Base-by-base conservation (phyloP, 2,888 invertebrate species). In the Acrocyrtus sp. region DNA sequence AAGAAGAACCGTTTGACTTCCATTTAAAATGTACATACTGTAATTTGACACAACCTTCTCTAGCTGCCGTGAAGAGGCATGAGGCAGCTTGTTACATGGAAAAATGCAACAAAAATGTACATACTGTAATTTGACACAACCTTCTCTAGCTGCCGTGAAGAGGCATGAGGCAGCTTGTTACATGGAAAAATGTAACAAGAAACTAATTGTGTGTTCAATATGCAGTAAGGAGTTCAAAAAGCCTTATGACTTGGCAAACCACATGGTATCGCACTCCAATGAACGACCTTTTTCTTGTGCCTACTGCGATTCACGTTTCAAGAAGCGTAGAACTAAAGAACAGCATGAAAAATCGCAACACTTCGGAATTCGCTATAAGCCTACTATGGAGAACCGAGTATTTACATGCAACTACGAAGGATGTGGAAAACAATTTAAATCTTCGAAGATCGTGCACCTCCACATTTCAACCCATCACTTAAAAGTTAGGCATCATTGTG, bases 21-120 rank as follows among this genome's bases (percentile, higher is more conserved):
- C n/a, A 61, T 34, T 26, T 60, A 19, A 29, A 50, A 12, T 62
- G 62, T 26, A 15, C 51, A 17, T 51, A 62, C 15, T 62, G 62
- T n/a, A n/a, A n/a, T n/a, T n/a, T n/a, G n/a, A n/a, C n/a, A n/a
- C n/a, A n/a, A n/a, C n/a, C n/a, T n/a, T n/a, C n/a, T n/a, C n/a
- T n/a, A n/a, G n/a, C n/a, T n/a, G n/a, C 26, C 2, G 41, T 62
- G 4, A 50, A 34, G 5, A 3, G 22, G 10, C 62, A 62, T 19
- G 62, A 62, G 26, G 2, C 4, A 17, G 15, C 1, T 10, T 62
- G 62, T 34, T 39, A 17, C 22, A 34, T 39, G 34, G 27, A 34
- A 22, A 3, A 26, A 1, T 21, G 29, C 6, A 4, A 26, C 10
- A 12, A 29, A 24, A 62, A 50, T 6, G 3, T 51, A 15, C 15